Conservation (phyloP, 2,888 invertebrate species). For the Napeogenes inachia region DNA sequence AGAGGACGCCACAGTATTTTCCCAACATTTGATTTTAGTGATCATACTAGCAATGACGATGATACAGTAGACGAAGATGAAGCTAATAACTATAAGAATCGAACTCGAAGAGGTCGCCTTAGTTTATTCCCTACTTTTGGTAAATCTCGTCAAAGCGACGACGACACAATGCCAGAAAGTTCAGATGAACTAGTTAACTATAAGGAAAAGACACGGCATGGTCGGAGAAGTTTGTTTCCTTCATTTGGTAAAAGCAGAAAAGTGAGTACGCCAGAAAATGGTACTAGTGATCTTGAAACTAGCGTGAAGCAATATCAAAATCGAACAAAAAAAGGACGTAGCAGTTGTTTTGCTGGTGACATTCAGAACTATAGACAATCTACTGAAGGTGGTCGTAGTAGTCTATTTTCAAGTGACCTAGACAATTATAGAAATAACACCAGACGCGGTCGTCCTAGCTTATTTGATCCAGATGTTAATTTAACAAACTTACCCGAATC, state of each 20-base stretch:
- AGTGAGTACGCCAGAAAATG: conserved; percentile 48
- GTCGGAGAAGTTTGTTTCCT: conserved; percentile 63
- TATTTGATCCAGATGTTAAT: conserved; percentile 68
- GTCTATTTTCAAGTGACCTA: conserved; percentile 51
- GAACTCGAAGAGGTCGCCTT: conserved; percentile 62
- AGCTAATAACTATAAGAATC: conserved; percentile 61
- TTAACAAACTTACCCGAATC: conserved; percentile 58
- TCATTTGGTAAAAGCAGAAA: conserved; percentile 67
- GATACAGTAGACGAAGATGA: conserved; percentile 65
- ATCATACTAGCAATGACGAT: conserved; percentile 54
- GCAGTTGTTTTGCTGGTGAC: conserved; percentile 51
- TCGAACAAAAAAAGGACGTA: conserved; percentile 52
- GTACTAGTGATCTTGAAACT: conserved; percentile 56
- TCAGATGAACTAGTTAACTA: conserved; percentile 67
- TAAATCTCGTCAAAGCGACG: conserved; percentile 49
- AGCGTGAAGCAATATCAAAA: conserved; percentile 64
- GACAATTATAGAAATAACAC: conserved; percentile 62
- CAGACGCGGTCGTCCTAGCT: conserved; percentile 62
- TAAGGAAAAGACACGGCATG: conserved; percentile 61
- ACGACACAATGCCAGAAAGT: conserved; percentile 62
- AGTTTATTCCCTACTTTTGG: conserved; percentile 69
- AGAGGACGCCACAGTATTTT: conserved; percentile 66
- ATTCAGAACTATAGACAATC: conserved; percentile 42
- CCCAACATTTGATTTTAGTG: conserved; percentile 62
- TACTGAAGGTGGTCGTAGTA: conserved; percentile 40